Evolutionary conservation across 2,888 invertebrate genomes (phyloP), one percentile per base, ranked within the genome.

Genomic region (Brachyptera risi): DNA sequence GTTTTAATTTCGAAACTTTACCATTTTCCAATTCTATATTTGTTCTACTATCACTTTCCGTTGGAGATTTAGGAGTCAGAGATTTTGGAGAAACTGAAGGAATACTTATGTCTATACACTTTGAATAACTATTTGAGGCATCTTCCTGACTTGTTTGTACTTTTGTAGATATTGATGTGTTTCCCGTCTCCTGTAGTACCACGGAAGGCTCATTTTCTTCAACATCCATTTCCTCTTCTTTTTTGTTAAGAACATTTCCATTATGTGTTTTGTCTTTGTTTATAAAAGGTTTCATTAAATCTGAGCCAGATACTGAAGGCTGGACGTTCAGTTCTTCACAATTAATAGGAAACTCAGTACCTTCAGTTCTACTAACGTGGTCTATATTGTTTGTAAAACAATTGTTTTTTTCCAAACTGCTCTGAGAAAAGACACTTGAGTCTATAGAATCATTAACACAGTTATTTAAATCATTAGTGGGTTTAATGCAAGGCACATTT

Each of bases 401-500:
- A 59, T 27, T 54, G 13, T 37, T 17, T n/a, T 44, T 54, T 9
- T 9, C n/a, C 11, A 51, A 35, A 24, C n/a, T 37, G 21, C 38
- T 54, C 38, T 27, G 35, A 27, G 59, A 11, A 15, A 51, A 35
- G 15, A 27, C 11, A 19, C 35, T 27, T 15, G 27, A 23, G 7
- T 31, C 47, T 17, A 42, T 17, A 40, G 24, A 21, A 21, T 24
- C 24, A 24, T 47, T 47, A 2, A 24, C 19, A 47, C 47, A 47
- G 47, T 47, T 47, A 24, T 47, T 24, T 23, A 57, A 11, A 60
- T 42, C 49, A 24, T 56, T 50, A 50, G 31, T 47, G 35, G 42
- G 11, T 42, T 57, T 44, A 54, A 57, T 63, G 54, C 37, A 47
- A 58, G 63, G 63, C 63, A 63, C 58, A 44, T 51, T 59, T 59